These are phyloP conservation scores for Etheostoma spectabile DNA, from an alignment of 2,113 vertebrate species.

Conservation along the genomic window DNA sequence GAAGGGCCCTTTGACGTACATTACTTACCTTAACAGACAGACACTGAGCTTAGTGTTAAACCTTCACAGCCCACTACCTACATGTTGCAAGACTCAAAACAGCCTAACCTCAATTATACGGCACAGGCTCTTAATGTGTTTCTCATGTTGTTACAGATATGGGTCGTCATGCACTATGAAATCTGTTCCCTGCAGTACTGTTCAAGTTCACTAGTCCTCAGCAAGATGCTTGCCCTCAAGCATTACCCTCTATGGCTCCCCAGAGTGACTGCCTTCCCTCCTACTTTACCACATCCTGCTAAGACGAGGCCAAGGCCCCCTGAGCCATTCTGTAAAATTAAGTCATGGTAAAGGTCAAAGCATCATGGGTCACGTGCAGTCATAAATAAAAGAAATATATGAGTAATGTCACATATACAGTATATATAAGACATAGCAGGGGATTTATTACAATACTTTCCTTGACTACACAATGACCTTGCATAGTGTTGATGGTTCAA, in stretches of 20 bases:
- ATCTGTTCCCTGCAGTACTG: slow-evolving; percentile 12
- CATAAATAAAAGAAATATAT: slow-evolving; percentile 24
- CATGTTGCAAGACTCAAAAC: slow-evolving; percentile 3
- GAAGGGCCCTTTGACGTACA: slow-evolving; percentile 3
- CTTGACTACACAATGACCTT: background rate
- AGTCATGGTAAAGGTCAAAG: slow-evolving; percentile 40
- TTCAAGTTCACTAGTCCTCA: slow-evolving; percentile 35
- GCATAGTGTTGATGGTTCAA: background rate
- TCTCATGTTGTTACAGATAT: slow-evolving; percentile 13
- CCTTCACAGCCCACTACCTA: slow-evolving; percentile 9
- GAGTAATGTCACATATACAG: background rate
- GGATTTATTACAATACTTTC: background rate
- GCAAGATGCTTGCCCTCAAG: slow-evolving; percentile 28
- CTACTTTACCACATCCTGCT: slow-evolving; percentile 43
- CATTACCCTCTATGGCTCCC: slow-evolving; percentile 36
- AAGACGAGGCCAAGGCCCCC: slow-evolving; percentile 16
- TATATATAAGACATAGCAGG: background rate
- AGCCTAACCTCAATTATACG: background rate
- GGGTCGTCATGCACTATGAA: slow-evolving; percentile 19
- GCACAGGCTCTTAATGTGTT: background rate
- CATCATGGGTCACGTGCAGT: background rate
- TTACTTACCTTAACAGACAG: slow-evolving; percentile 5
- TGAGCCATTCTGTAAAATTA: slow-evolving; percentile 34
- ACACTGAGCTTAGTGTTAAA: slow-evolving; percentile 31
- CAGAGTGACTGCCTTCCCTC: slow-evolving; percentile 36